These are phyloP conservation scores for Eristalinus sepulchralis DNA, from an alignment of 2,888 invertebrate genomes.

Conservation along the genomic window DNA sequence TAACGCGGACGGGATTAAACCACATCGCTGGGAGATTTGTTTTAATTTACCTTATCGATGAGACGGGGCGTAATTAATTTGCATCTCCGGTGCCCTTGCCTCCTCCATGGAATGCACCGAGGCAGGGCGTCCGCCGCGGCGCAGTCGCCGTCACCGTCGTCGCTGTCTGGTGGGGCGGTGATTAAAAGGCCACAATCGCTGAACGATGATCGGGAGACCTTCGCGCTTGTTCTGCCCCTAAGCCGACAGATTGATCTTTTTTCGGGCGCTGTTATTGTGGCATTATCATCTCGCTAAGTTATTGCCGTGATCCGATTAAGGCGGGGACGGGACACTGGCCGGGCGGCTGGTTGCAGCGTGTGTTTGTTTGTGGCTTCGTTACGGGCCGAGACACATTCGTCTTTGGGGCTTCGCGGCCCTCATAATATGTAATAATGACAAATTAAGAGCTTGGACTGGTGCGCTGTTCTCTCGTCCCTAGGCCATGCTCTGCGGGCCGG, in stretches of 20 bases:
- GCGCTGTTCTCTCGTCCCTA: constrained; percentile 24
- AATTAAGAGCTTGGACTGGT: constrained; percentile 65
- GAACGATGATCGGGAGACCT: constrained; percentile 56
- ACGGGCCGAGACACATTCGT: constrained; percentile 45
- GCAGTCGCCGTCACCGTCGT: not conserved
- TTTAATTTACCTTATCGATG: constrained; percentile 68
- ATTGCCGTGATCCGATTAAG: constrained; percentile 70
- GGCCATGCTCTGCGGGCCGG: not conserved
- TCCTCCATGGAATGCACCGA: constrained; percentile 40
- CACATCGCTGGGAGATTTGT: constrained; percentile 65
- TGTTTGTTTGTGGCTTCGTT: constrained; percentile 44
- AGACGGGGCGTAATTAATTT: constrained; percentile 70
- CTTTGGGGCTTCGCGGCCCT: constrained; percentile 43
- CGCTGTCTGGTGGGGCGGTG: constrained; percentile 9
- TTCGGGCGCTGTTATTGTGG: constrained; percentile 68
- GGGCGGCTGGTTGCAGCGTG: not conserved
- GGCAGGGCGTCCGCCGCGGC: constrained; percentile 34
- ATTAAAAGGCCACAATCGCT: constrained; percentile 63
- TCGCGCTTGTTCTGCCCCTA: constrained; percentile 63
- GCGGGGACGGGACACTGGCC: constrained; percentile 34
- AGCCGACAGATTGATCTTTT: constrained; percentile 71
- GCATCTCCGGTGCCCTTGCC: constrained; percentile 52
- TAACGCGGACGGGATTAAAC: constrained; percentile 61
- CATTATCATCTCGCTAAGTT: constrained; percentile 70
- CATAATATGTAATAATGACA: constrained; percentile 71